Conservation (phyloP, 2,888 invertebrate species). For the Blomia tropicalis region DNA sequence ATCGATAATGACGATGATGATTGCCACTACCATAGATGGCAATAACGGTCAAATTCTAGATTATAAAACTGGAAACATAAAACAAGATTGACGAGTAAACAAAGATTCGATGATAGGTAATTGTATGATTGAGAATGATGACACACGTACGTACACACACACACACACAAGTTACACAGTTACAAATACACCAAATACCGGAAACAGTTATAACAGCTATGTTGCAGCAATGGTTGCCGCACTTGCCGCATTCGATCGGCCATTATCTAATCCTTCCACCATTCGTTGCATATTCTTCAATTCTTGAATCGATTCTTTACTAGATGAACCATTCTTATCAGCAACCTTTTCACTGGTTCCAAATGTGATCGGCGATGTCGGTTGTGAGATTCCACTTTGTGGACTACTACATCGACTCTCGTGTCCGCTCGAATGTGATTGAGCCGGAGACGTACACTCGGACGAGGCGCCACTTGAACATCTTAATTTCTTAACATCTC, state of each 20-base stretch:
- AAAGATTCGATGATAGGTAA: no score
- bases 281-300: constrained; percentile 30
- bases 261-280: constrained; percentile 30
- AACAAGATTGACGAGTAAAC: no score
- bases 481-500: neutral
- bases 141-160: no score
- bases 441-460: neutral
- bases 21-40: no score
- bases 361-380: neutral
- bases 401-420: neutral
- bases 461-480: neutral
- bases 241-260: constrained; percentile 20
- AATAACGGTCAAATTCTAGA: no score
- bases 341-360: neutral
- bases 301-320: constrained; percentile 23
- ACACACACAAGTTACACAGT: no score
- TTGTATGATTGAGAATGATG: no score
- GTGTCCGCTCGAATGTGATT: neutral
- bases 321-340: neutral
- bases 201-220: no score
- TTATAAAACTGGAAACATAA: no score
- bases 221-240: neutral
- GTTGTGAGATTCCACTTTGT: neutral
- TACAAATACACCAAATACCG: no score
- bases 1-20: no score